A percentile compares a stretch with the other conserved stretches of the same genome.
Evolutionary conservation across 2,113 vertebrate genomes (phyloP).

Genomic region (Trichechus manatus): DNA sequence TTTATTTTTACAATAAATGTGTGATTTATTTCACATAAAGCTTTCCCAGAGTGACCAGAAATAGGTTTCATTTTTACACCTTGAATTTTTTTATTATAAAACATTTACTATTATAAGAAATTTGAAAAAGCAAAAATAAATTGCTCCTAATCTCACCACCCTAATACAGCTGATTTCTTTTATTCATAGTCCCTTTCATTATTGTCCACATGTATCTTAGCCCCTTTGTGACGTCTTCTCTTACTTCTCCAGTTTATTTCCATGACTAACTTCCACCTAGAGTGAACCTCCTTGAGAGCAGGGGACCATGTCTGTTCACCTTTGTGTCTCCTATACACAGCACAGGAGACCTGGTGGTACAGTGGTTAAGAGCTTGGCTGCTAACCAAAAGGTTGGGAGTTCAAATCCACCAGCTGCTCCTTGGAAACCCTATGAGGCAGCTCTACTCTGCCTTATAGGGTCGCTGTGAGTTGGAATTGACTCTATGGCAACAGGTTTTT

Average conservation of each 20-base stretch:
- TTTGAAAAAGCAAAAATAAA: neutral
- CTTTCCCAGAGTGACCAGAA: constrained; percentile 1
- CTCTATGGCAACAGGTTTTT: too few species aligned
- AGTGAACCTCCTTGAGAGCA: neutral
- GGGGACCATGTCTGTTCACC: neutral
- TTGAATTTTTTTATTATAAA: constrained; percentile 5
- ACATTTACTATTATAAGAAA: constrained; percentile 19
- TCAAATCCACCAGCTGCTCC: too few species aligned
- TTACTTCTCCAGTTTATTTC: neutral
- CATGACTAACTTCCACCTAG: neutral
- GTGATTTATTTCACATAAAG: constrained; percentile 35
- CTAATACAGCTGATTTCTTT: neutral
- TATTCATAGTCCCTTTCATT: constrained; percentile 5
- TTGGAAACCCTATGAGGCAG: too few species aligned
- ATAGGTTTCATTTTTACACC: constrained; percentile 7
- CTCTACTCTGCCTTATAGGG: too few species aligned
- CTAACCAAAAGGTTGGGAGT: neutral
- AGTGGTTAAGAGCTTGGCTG: neutral
- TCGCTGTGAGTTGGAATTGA: too few species aligned
- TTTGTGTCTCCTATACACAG: neutral
- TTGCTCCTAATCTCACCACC: neutral
- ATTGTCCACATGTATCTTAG: neutral
- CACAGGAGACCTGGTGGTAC: neutral
- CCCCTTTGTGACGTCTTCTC: neutral
- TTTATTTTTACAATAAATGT: constrained; percentile 12